Percentiles rank a stretch among this genome's conserved stretches.
These are phyloP conservation scores for Peucedramus taeniatus DNA, from an alignment of 2,113 vertebrate species.

Conservation along the genomic window DNA sequence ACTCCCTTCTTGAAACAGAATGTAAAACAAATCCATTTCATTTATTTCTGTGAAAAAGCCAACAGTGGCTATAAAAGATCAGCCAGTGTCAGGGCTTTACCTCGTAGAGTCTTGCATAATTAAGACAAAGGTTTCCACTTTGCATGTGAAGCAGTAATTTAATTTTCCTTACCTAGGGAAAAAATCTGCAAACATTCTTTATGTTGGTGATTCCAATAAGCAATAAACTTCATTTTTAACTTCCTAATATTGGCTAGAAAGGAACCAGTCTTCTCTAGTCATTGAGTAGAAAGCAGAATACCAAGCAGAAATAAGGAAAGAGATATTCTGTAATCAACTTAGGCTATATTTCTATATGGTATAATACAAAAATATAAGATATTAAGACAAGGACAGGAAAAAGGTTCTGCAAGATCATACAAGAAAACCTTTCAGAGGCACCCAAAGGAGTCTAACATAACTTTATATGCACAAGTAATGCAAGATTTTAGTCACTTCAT, in stretches of 20 bases:
- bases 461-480: background rate
- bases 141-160: background rate
- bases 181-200: background rate
- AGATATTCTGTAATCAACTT: background rate
- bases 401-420: background rate
- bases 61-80: background rate
- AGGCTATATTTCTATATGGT: background rate
- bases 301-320: background rate
- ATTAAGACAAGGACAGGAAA: background rate
- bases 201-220: background rate
- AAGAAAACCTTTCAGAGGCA: background rate
- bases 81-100: background rate
- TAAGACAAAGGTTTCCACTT: background rate
- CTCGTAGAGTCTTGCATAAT: background rate
- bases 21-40: background rate
- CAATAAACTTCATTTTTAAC: background rate
- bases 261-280: background rate
- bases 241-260: background rate
- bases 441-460: background rate
- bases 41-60: background rate
- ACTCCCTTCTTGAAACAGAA: background rate
- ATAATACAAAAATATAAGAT: background rate
- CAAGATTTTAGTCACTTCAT: background rate
- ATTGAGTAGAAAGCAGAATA: background rate
- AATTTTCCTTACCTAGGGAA: background rate